Conservation (phyloP, 2,888 invertebrate genomes). For the Nasonovia ribisnigri region DNA sequence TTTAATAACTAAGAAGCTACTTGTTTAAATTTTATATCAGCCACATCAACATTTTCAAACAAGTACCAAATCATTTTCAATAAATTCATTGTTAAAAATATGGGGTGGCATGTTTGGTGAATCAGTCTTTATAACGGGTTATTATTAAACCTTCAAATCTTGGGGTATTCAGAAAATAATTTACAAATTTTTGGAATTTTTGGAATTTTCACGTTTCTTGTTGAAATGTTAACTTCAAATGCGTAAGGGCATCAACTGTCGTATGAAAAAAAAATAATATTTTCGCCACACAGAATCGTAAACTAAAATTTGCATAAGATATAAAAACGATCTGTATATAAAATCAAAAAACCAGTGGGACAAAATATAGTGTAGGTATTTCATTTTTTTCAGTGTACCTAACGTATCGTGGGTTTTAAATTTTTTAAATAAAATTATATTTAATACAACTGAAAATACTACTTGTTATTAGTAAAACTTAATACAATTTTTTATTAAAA, state of each 20-base stretch:
- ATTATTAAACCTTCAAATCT: not conserved
- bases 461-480: too few species aligned
- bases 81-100: too few species aligned
- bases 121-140: not conserved
- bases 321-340: not conserved
- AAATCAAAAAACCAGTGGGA: not conserved
- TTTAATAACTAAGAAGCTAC: too few species aligned
- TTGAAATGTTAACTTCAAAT: not conserved
- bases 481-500: not conserved
- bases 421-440: not conserved
- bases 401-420: too few species aligned
- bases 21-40: too few species aligned
- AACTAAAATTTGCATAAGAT: not conserved
- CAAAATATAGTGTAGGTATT: not conserved
- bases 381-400: too few species aligned
- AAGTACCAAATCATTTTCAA: too few species aligned
- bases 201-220: too few species aligned
- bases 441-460: not conserved
- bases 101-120: too few species aligned
- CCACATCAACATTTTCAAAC: too few species aligned
- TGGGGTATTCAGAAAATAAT: too few species aligned
- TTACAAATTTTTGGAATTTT: too few species aligned
- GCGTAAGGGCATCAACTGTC: not conserved
- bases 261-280: not conserved
- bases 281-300: not conserved